Evolutionary conservation across 2,113 vertebrate species (phyloP).

Genomic region (Dipodomys merriami): DNA sequence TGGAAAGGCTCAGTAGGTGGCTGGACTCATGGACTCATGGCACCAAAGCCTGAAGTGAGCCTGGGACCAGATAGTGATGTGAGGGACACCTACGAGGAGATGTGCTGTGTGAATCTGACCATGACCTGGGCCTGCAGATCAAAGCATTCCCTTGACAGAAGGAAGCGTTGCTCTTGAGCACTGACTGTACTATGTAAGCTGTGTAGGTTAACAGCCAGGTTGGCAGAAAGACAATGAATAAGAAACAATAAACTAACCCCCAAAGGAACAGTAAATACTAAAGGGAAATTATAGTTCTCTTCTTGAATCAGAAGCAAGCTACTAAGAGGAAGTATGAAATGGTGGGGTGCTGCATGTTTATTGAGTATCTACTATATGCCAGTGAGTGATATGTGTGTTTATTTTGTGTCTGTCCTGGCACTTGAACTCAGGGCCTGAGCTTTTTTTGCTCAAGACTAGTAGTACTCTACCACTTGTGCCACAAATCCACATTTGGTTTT

Average conservation of each 20-base stretch:
- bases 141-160: not conserved
- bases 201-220: not conserved
- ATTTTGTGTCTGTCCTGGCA: too few relatives aligned
- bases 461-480: too few relatives aligned
- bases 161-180: not conserved
- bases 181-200: not conserved
- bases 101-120: not conserved
- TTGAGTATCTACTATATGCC: not conserved
- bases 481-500: too few relatives aligned
- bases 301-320: not conserved
- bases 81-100: not conserved
- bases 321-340: too few relatives aligned
- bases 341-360: fast-evolving
- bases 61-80: not conserved
- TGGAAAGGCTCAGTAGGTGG: not conserved
- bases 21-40: not conserved
- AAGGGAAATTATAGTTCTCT: not conserved
- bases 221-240: not conserved
- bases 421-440: too few relatives aligned
- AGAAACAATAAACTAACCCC: not conserved
- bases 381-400: not conserved
- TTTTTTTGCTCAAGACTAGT: too few relatives aligned
- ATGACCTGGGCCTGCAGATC: not conserved
- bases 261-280: not conserved
- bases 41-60: not conserved